A percentile compares a stretch with the other conserved stretches of the same genome.
Conservation (phyloP, 2,888 invertebrate species). For the Rhagium mordax region DNA sequence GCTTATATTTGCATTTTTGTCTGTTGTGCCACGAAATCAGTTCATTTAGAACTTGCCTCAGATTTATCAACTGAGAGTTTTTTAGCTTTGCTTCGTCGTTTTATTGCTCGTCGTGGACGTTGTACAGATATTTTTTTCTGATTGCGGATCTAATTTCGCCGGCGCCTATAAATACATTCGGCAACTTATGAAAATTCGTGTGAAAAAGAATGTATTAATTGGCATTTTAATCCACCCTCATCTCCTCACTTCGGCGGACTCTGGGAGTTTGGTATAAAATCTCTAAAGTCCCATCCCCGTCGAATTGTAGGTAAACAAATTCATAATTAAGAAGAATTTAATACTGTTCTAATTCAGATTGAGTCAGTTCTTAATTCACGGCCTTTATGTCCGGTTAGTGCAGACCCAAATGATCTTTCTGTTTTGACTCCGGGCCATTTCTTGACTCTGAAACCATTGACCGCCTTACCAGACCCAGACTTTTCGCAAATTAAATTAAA, state of each 20-base stretch:
- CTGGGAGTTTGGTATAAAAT: conserved; percentile 43
- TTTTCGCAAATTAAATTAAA: conserved; percentile 14
- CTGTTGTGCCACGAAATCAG: background rate
- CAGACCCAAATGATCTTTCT: conserved; percentile 36
- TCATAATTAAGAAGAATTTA: conserved; percentile 40
- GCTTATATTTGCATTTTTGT: background rate
- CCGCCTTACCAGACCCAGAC: conserved; percentile 15
- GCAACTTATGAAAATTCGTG: conserved; percentile 10
- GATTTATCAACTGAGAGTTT: background rate
- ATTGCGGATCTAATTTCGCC: conserved; percentile 43
- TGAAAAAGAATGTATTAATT: conserved; percentile 22
- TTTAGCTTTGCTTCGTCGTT: background rate
- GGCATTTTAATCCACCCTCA: conserved; percentile 39
- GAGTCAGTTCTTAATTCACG: conserved; percentile 41
- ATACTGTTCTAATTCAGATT: conserved; percentile 29
- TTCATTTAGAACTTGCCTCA: background rate
- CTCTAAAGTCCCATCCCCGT: conserved; percentile 38
- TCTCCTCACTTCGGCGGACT: conserved; percentile 41
- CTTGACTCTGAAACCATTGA: background rate
- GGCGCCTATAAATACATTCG: conserved; percentile 39
- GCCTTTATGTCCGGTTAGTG: conserved; percentile 33
- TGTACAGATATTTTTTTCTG: background rate
- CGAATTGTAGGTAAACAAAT: conserved; percentile 41
- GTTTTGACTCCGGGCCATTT: conserved; percentile 36
- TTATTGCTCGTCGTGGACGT: background rate